These are phyloP conservation scores for Ennomos quercinarius DNA, from an alignment of 2,888 invertebrate genomes.

Conservation along the genomic window DNA sequence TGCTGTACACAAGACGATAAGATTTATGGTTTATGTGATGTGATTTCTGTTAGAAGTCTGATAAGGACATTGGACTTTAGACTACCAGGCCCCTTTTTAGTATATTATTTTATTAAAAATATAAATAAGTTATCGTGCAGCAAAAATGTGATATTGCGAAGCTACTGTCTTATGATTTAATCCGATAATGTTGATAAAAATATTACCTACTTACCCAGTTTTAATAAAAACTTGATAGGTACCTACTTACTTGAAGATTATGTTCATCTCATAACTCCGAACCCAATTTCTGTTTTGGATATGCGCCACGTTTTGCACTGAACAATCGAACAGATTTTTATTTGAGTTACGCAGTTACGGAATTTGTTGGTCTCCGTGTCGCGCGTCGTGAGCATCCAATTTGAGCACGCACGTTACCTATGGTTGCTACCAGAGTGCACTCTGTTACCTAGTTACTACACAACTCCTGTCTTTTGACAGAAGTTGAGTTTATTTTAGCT, in stretches of 20 bases:
- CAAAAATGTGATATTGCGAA: background rate
- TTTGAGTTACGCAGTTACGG: constrained; percentile 52
- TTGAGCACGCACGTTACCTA: constrained; percentile 49
- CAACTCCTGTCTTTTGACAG: constrained; percentile 16
- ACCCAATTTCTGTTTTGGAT: constrained; percentile 21
- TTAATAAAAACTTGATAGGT: background rate
- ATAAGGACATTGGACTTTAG: constrained; percentile 26
- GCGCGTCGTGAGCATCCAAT: constrained; percentile 59
- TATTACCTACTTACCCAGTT: background rate
- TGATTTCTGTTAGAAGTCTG: constrained; percentile 49
- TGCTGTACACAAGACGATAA: constrained; percentile 39
- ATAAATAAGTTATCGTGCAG: background rate
- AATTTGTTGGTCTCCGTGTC: constrained; percentile 44
- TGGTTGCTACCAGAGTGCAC: background rate
- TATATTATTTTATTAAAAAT: constrained; percentile 1
- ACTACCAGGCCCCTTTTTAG: constrained; percentile 11
- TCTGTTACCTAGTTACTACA: constrained; percentile 34
- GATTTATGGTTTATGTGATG: constrained; percentile 51
- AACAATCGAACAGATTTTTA: constrained; percentile 27
- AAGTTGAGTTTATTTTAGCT: constrained; percentile 26
- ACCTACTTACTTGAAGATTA: background rate
- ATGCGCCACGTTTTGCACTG: constrained; percentile 25
- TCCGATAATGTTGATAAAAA: no score
- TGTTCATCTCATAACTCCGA: constrained; percentile 7
- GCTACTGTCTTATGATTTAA: no score